These are phyloP conservation scores for Ochlodes sylvanus DNA, from an alignment of 2,888 invertebrate genomes.

Conservation along the genomic window DNA sequence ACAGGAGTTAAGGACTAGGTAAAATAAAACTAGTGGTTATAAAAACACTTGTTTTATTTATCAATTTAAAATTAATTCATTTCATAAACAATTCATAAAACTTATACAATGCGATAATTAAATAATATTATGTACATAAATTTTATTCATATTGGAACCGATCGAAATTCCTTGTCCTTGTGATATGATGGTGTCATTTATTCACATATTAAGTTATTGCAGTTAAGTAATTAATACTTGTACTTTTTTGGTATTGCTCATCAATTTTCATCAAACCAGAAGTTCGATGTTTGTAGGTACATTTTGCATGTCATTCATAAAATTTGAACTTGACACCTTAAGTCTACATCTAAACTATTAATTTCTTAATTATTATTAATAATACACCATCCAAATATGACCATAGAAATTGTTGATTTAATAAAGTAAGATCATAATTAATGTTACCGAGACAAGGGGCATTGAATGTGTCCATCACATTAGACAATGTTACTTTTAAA, in stretches of 20 bases:
- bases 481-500: not conserved
- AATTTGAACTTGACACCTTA: constrained; percentile 59
- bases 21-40: constrained; percentile 46
- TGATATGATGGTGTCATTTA: constrained; percentile 63
- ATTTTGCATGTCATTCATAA: constrained; percentile 56
- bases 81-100: constrained; percentile 72
- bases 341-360: constrained; percentile 46
- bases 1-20: not conserved
- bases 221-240: constrained; percentile 61
- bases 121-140: constrained; percentile 64
- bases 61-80: constrained; percentile 66
- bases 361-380: constrained; percentile 9
- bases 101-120: constrained; percentile 67
- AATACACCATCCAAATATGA: constrained; percentile 8
- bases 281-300: constrained; percentile 59
- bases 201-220: constrained; percentile 57
- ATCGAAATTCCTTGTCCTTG: constrained; percentile 54
- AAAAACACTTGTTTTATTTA: constrained; percentile 56
- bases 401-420: constrained; percentile 16
- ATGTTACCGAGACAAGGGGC: constrained; percentile 8
- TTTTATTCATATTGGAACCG: constrained; percentile 56
- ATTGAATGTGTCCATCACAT: constrained; percentile 4
- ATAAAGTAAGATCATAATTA: not conserved
- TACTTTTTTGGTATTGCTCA: constrained; percentile 74
- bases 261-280: constrained; percentile 57